A percentile compares a stretch with the other conserved stretches of the same genome.
These are phyloP conservation scores for Agrochola lota DNA, from an alignment of 2,888 invertebrate genomes.

Conservation along the genomic window DNA sequence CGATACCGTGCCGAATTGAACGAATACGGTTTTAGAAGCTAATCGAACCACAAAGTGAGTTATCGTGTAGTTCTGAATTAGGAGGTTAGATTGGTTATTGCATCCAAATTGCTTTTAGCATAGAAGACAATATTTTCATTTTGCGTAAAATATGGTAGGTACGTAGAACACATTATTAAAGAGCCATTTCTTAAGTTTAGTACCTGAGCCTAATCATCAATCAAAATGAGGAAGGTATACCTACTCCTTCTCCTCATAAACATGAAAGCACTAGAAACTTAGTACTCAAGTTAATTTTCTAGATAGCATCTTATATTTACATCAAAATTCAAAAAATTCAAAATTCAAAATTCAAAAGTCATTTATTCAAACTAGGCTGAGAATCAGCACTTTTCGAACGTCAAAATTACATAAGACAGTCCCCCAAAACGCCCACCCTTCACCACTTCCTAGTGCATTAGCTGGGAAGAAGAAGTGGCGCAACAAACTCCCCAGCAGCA, in stretches of 20 bases:
- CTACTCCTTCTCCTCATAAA: background rate
- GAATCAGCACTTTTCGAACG: too few relatives aligned
- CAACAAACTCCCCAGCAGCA: too few relatives aligned
- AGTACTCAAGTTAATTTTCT: slow-evolving; percentile 15
- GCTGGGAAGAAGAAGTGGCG: too few relatives aligned
- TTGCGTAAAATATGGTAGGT: background rate
- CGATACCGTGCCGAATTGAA: background rate
- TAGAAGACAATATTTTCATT: background rate
- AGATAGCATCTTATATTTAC: slow-evolving; percentile 9
- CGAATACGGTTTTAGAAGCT: background rate
- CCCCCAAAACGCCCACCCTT: too few relatives aligned
- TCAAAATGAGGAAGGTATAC: background rate
- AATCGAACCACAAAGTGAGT: slow-evolving; percentile 10
- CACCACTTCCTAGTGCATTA: too few relatives aligned
- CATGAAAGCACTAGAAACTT: background rate
- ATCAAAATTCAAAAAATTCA: too few relatives aligned
- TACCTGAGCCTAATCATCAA: slow-evolving; percentile 2
- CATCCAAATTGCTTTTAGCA: background rate
- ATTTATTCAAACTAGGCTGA: too few relatives aligned
- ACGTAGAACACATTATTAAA: background rate
- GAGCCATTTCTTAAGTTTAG: background rate
- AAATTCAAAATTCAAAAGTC: too few relatives aligned
- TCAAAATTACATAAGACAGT: too few relatives aligned
- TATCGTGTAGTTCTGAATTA: slow-evolving; percentile 6
- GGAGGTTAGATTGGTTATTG: background rate